Base-by-base conservation (phyloP, 2,888 invertebrate species). In the Agriopis leucophaearia region DNA sequence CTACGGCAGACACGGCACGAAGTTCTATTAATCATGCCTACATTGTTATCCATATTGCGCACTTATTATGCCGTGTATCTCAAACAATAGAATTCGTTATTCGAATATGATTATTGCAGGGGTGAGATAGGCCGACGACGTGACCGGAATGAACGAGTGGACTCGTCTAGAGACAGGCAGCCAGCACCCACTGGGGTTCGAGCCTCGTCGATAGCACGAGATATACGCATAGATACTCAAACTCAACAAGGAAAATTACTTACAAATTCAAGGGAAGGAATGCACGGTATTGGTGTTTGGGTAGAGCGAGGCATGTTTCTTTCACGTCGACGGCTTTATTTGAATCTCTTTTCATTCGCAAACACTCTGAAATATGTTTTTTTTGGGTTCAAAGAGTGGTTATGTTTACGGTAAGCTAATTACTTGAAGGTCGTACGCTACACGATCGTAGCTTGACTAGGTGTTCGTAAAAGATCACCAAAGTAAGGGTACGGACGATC, bases 21-120 rank as follows among this genome's bases (percentile, higher is more conserved):
- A 15, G 52, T 6, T 55, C 40, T 64, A 64, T 68, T 64, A 63
- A 60, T 68, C 64, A 64, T 51, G 38, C 44, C 16, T 63, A 66
- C 40, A 64, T 63, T 66, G 70, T 64, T 66, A 70, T 66, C 56
- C 65, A 64, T 47, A 70, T 66, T 63, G 42, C 63, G 45, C 51
- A 60, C 48, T 62, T 65, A 59, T 70, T 62, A 65, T 68, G 70
- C 66, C 72, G 69, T n/a, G n/a, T 73, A 65, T 69, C 66, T 73
- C 72, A 77, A 80, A 83, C 81, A 84, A 84, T 83, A 82, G 82
- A 83, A 83, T 84, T 82, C 79, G 74, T 80, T 83, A 82, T 79
- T 78, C 78, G 76, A 75, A 74, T 78, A 82, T 81, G 79, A 86
- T 83, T 80, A 84, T 81, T 78, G 78, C 80, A 75, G 78, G 78